Percentiles rank a stretch among this genome's conserved stretches.
Conservation (phyloP, 2,888 invertebrate genomes). For the Drosophila dives region DNA sequence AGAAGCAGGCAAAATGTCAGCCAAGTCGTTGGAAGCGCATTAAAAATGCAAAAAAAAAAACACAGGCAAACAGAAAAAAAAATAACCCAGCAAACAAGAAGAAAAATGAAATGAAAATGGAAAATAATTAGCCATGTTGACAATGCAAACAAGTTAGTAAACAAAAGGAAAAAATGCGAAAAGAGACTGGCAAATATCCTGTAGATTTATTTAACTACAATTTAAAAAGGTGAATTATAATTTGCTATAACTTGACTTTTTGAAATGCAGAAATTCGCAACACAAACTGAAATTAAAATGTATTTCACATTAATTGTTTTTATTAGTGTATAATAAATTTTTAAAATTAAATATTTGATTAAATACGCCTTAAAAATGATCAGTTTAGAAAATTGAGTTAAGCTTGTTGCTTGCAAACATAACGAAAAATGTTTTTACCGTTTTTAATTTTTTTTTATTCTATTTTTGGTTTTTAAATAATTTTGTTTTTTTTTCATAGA, state of each 20-base stretch:
- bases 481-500: not conserved
- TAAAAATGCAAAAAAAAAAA: slow-evolving; percentile 34
- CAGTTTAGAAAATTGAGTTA: not conserved
- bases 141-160: slow-evolving; percentile 27
- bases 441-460: too few species aligned
- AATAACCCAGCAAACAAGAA: slow-evolving; percentile 22
- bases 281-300: not conserved
- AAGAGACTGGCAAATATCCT: not conserved
- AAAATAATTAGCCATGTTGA: slow-evolving; percentile 67
- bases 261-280: not conserved
- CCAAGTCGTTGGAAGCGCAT: slow-evolving; percentile 48
- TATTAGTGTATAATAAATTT: not conserved
- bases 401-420: not conserved
- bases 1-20: slow-evolving; percentile 55
- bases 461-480: not conserved
- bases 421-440: not conserved
- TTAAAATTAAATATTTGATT: not conserved
- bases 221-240: not conserved
- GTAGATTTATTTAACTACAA: not conserved
- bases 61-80: slow-evolving; percentile 9
- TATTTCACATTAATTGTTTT: not conserved
- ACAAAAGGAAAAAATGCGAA: not conserved
- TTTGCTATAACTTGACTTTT: not conserved
- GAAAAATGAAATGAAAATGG: slow-evolving; percentile 44
- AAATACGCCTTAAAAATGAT: not conserved